These are phyloP conservation scores for Ditylenchus dipsaci DNA, from an alignment of 1,140 invertebrate genomes.

Conservation along the genomic window DNA sequence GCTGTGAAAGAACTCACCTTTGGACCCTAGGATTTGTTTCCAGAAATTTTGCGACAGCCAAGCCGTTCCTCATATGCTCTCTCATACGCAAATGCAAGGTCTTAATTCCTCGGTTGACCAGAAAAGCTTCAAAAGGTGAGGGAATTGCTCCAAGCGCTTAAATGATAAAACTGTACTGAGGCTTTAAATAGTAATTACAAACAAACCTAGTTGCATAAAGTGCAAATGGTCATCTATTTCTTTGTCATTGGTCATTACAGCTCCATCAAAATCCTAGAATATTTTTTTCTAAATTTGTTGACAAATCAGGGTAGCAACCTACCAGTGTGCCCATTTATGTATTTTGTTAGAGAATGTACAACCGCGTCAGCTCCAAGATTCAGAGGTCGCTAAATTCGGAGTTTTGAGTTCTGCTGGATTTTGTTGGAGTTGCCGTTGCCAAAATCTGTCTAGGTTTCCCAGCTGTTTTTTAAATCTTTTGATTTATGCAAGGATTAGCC, in stretches of 20 bases:
- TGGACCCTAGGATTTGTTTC: conserved; percentile 73
- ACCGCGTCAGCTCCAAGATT: conserved; percentile 84
- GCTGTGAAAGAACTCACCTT: conserved; percentile 77
- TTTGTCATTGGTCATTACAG: conserved; percentile 32
- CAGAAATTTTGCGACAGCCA: conserved; percentile 69
- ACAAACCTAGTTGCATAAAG: conserved; percentile 14
- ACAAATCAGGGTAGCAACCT: not conserved
- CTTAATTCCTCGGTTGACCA: conserved; percentile 88
- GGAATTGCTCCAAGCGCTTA: conserved; percentile 76
- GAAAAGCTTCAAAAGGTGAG: conserved; percentile 89
- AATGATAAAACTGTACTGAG: not conserved
- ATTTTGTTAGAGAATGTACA: conserved; percentile 90
- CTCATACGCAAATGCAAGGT: conserved; percentile 87
- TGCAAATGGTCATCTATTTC: conserved; percentile 28
- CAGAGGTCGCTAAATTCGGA: conserved; percentile 66
- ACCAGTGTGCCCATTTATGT: conserved; percentile 89
- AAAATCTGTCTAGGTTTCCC: not conserved
- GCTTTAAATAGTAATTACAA: too few relatives aligned
- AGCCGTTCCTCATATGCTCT: conserved; percentile 71
- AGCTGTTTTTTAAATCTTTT: not conserved
- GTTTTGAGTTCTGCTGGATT: not conserved
- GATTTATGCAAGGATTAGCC: too few relatives aligned
- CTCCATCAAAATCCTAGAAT: conserved; percentile 84
- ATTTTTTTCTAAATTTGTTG: not conserved
- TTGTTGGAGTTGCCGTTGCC: not conserved